These are phyloP conservation scores for Clitarchus hookeri DNA, from an alignment of 2,888 invertebrate genomes.

Conservation along the genomic window DNA sequence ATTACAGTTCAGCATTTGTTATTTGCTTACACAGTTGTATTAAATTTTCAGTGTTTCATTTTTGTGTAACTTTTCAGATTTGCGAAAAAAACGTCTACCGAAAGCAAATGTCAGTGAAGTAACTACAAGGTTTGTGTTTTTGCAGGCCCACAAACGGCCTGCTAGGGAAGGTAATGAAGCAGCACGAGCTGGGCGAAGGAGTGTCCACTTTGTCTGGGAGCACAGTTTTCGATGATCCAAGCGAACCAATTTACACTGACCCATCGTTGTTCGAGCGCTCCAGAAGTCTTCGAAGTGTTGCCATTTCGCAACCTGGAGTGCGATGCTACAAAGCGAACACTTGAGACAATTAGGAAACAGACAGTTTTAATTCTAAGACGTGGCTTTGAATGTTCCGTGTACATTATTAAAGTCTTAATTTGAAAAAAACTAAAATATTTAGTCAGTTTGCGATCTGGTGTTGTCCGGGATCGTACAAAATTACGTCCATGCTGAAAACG, in stretches of 20 bases:
- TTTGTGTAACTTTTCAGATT: too few species aligned
- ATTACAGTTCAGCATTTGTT: too few species aligned
- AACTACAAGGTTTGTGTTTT: too few species aligned
- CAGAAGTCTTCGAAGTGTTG: constrained; percentile 68
- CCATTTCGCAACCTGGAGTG: constrained; percentile 41
- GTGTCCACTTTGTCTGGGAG: background rate
- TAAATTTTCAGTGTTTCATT: too few species aligned
- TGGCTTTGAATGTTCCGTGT: background rate
- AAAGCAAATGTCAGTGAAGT: too few species aligned
- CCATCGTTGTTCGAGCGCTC: constrained; percentile 82
- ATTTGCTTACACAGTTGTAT: too few species aligned
- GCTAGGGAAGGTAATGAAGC: background rate
- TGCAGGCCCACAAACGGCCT: background rate
- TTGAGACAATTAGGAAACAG: background rate
- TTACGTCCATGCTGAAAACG: too few species aligned
- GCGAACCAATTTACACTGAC: constrained; percentile 92
- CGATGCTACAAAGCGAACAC: constrained; percentile 30
- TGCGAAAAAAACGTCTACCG: too few species aligned
- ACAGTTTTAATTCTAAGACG: background rate
- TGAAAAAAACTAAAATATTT: background rate
- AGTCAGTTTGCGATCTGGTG: too few species aligned
- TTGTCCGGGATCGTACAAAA: too few species aligned
- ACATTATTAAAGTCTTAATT: background rate
- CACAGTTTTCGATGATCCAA: constrained; percentile 77
- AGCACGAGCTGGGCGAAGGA: background rate